Conservation (phyloP, 2,797 vertebrate genomes). For the Melanogrammus aeglefinus region DNA sequence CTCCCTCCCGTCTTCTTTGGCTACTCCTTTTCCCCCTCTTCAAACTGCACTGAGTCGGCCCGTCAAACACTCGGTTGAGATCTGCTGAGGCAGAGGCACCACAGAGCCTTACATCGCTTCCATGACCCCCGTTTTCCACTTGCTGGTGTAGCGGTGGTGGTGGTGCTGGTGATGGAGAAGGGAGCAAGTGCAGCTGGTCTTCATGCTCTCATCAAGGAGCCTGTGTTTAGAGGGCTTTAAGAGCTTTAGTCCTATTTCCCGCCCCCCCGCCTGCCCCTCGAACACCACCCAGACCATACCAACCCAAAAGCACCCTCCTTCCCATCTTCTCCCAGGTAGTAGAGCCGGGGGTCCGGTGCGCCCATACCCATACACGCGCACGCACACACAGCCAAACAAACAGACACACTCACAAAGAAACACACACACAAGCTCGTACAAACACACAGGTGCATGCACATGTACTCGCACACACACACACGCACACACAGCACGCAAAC, state of each 20-base stretch:
- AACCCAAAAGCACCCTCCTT: slow-evolving; percentile 28
- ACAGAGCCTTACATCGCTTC: slow-evolving; percentile 69
- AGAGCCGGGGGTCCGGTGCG: slow-evolving; percentile 39
- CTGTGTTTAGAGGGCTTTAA: slow-evolving; percentile 51
- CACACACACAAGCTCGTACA: slow-evolving; percentile 33
- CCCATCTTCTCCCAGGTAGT: slow-evolving; percentile 61
- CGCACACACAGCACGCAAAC: background rate
- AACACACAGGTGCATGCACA: slow-evolving; percentile 7
- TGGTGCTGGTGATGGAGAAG: slow-evolving; percentile 64
- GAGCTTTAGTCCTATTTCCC: slow-evolving; percentile 33
- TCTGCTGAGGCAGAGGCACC: slow-evolving; percentile 67
- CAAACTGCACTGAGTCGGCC: slow-evolving; percentile 35
- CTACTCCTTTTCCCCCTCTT: slow-evolving; percentile 12
- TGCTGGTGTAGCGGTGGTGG: slow-evolving; percentile 51
- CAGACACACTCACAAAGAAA: background rate
- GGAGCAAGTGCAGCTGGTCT: slow-evolving; percentile 66
- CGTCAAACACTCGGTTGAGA: slow-evolving; percentile 70
- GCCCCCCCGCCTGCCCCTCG: too few relatives aligned
- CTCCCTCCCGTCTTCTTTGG: slow-evolving; percentile 21
- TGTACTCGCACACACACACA: slow-evolving; percentile 2
- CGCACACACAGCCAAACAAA: background rate
- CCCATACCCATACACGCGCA: slow-evolving; percentile 30
- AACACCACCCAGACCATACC: too few relatives aligned
- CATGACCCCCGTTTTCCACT: slow-evolving; percentile 73
- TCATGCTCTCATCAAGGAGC: slow-evolving; percentile 65